Conservation (phyloP, 1,140 invertebrate genomes). For the Macrobrachium rosenbergii region DNA sequence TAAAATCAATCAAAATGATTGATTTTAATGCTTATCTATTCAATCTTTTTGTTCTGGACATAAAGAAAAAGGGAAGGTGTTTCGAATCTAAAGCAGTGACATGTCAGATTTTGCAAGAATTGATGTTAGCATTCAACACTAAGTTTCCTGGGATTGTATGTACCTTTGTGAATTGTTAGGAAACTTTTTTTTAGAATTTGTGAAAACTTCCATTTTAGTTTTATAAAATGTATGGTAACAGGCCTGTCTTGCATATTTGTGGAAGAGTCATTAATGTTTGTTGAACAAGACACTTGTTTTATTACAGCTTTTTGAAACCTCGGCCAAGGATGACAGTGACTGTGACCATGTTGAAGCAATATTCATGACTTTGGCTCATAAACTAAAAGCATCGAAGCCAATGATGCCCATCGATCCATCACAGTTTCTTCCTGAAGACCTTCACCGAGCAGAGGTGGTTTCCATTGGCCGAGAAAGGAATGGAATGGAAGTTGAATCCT, state of each 20-base stretch:
- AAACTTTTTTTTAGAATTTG: too few species aligned
- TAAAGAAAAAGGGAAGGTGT: too few species aligned
- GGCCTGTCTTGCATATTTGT: slow-evolving; percentile 5
- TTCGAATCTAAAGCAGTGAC: too few species aligned
- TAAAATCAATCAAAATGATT: too few species aligned
- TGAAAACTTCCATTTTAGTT: background rate
- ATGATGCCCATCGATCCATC: slow-evolving; percentile 72
- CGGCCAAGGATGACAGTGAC: slow-evolving; percentile 82
- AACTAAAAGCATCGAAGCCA: slow-evolving; percentile 77
- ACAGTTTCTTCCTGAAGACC: slow-evolving; percentile 51
- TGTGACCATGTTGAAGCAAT: slow-evolving; percentile 86
- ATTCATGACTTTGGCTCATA: slow-evolving; percentile 86
- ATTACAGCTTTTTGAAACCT: slow-evolving; percentile 81
- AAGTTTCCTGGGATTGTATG: too few species aligned
- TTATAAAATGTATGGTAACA: background rate
- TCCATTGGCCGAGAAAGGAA: slow-evolving; percentile 48
- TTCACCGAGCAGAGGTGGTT: slow-evolving; percentile 53
- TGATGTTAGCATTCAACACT: too few species aligned
- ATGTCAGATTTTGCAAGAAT: too few species aligned
- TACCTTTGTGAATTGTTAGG: too few species aligned
- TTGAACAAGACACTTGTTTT: background rate
- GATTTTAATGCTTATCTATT: too few species aligned
- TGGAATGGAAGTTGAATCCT: background rate
- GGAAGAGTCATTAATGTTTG: slow-evolving; percentile 18
- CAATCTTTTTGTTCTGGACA: too few species aligned